A percentile compares a stretch with the other conserved stretches of the same genome.
phyloP scores from a whole-genome alignment of 1,140 invertebrate genomes.

The Cydia fagiglandana region DNA sequence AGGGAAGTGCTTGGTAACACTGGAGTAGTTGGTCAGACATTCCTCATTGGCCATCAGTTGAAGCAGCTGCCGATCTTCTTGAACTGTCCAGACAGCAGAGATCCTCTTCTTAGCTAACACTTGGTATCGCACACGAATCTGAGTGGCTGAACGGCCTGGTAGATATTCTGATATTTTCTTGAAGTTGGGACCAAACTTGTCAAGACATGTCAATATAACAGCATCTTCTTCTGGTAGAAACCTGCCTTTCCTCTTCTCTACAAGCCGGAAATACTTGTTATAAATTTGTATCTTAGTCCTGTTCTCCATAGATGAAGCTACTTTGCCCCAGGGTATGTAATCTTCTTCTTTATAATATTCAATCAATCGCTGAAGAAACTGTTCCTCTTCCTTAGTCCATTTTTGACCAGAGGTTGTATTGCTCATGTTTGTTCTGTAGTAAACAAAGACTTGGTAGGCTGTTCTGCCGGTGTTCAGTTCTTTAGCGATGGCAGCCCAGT shows the following conservation, averaged over 20 bases:
- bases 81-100: constrained; percentile 64
- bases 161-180: constrained; percentile 58
- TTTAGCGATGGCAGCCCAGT: constrained; percentile 83
- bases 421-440: constrained; percentile 79
- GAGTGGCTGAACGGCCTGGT: constrained; percentile 58
- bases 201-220: constrained; percentile 79
- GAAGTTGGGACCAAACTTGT: constrained; percentile 82
- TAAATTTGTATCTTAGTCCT: constrained; percentile 83
- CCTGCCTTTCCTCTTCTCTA: constrained; percentile 79
- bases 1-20: constrained; percentile 57
- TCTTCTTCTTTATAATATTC: constrained; percentile 80
- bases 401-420: constrained; percentile 58
- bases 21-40: constrained; percentile 54
- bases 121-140: constrained; percentile 58
- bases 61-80: constrained; percentile 66
- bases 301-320: constrained; percentile 80
- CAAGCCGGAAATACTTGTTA: constrained; percentile 77
- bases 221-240: constrained; percentile 83
- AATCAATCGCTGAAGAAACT: constrained; percentile 78
- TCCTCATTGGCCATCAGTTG: constrained; percentile 65
- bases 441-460: constrained; percentile 84
- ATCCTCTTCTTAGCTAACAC: constrained; percentile 53
- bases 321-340: constrained; percentile 83
- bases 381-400: constrained; percentile 83
- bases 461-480: constrained; percentile 80